phyloP scores from a whole-genome alignment of 1,140 invertebrate species.

The Lycorma delicatula region DNA sequence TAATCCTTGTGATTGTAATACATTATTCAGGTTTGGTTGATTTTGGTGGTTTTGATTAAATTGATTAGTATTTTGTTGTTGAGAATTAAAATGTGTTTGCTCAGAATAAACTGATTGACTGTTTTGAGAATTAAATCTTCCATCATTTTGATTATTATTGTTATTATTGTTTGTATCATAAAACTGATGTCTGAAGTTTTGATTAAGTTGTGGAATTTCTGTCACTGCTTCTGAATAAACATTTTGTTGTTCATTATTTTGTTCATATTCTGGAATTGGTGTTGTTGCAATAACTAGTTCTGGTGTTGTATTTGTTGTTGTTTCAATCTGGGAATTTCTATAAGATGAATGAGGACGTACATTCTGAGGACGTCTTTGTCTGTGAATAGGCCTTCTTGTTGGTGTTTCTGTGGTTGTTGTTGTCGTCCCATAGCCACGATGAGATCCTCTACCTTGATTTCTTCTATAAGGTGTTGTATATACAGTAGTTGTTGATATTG shows the following conservation, averaged over 20 bases:
- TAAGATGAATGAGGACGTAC: neutral
- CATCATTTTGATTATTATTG: too few relatives aligned
- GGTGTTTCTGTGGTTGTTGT: constrained; percentile 5
- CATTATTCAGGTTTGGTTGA: neutral
- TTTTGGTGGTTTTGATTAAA: neutral
- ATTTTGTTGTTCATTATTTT: neutral
- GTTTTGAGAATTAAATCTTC: too few relatives aligned
- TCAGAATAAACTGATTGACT: too few relatives aligned
- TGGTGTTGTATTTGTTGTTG: neutral
- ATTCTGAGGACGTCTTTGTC: constrained; percentile 5
- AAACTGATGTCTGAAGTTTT: neutral
- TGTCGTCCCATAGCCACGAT: constrained; percentile 10
- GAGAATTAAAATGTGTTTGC: too few relatives aligned
- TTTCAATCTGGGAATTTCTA: neutral
- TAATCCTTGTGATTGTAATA: too few relatives aligned
- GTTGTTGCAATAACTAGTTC: constrained; percentile 8
- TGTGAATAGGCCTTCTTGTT: constrained; percentile 15
- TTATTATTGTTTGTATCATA: neutral
- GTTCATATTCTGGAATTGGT: neutral
- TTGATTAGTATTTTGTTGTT: neutral
- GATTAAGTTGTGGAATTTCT: constrained; percentile 1
- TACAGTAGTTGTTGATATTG: constrained; percentile 8
- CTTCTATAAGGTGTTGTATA: constrained; percentile 16
- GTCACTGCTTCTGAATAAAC: neutral
- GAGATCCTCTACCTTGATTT: constrained; percentile 15